phyloP scores from a whole-genome alignment of 2,797 vertebrate genomes.

The Scolopax bukidnonensis region DNA sequence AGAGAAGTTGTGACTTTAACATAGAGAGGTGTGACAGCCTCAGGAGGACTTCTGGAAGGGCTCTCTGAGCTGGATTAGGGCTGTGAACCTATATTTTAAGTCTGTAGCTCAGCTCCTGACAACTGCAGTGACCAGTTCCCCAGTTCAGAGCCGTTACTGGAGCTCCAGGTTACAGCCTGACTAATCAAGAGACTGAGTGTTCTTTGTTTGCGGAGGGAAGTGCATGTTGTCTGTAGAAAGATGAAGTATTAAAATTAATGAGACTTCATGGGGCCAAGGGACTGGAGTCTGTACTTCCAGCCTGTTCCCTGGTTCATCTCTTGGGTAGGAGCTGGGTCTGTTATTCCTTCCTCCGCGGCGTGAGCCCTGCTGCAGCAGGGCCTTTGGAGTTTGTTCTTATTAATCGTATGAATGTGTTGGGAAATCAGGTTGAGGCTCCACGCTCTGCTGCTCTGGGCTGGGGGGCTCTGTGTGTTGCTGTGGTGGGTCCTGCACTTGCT shows the following conservation, averaged over 20 bases:
- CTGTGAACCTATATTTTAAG: neutral
- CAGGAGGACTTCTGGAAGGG: neutral
- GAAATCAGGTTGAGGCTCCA: accelerated
- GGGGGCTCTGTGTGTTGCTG: neutral
- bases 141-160: neutral
- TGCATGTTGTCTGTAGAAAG: neutral
- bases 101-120: neutral
- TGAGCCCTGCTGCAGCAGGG: neutral
- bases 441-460: accelerated
- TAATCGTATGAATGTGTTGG: neutral
- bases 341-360: neutral
- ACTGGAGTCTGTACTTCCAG: neutral
- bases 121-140: neutral
- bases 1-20: neutral
- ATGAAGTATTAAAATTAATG: neutral
- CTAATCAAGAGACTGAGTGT: neutral
- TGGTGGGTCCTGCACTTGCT: neutral
- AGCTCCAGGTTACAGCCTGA: neutral
- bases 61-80: neutral
- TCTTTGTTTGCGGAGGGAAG: neutral
- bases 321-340: neutral
- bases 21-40: neutral
- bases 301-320: neutral
- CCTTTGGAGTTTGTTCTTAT: neutral
- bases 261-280: neutral